Conservation (phyloP, 2,797 vertebrate species). For the Naso thynnoides region DNA sequence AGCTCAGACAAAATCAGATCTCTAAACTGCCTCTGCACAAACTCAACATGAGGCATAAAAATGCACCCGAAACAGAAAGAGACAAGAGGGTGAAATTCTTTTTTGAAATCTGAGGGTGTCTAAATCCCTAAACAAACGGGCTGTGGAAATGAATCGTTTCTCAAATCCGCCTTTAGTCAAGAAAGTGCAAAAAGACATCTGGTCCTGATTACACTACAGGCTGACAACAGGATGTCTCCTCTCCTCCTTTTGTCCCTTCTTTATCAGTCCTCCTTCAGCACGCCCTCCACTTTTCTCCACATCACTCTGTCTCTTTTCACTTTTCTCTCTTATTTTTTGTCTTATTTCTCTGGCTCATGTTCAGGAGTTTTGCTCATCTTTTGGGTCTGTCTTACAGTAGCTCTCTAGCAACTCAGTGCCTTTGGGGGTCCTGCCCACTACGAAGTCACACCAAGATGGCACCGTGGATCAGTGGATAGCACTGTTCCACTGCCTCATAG, state of each 20-base stretch:
- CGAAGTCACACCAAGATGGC: too few species aligned
- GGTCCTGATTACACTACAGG: conserved; percentile 75
- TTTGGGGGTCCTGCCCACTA: background rate
- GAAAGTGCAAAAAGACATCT: conserved; percentile 74
- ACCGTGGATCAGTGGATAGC: too few species aligned
- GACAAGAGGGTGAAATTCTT: conserved; percentile 34
- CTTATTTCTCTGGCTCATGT: conserved; percentile 31
- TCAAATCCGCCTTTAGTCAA: conserved; percentile 55
- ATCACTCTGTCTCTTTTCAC: conserved; percentile 29
- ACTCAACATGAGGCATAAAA: conserved; percentile 35
- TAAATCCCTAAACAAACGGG: conserved; percentile 40
- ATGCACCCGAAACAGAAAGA: conserved; percentile 37
- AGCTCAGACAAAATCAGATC: conserved; percentile 29
- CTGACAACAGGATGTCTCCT: conserved; percentile 71
- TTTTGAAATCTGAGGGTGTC: conserved; percentile 2
- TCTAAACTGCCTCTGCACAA: conserved; percentile 19
- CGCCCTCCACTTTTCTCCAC: conserved; percentile 28
- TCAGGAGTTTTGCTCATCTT: conserved; percentile 37
- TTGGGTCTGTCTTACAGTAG: conserved; percentile 1
- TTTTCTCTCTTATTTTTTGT: conserved; percentile 18
- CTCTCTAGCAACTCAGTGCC: conserved; percentile 1
- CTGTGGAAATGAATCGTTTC: conserved; percentile 52
- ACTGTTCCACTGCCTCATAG: too few species aligned
- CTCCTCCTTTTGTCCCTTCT: conserved; percentile 50
- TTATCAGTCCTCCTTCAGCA: conserved; percentile 45